Evolutionary conservation across 1,140 invertebrate species (phyloP).

Genomic region (Akabosia matsudoensis): DNA sequence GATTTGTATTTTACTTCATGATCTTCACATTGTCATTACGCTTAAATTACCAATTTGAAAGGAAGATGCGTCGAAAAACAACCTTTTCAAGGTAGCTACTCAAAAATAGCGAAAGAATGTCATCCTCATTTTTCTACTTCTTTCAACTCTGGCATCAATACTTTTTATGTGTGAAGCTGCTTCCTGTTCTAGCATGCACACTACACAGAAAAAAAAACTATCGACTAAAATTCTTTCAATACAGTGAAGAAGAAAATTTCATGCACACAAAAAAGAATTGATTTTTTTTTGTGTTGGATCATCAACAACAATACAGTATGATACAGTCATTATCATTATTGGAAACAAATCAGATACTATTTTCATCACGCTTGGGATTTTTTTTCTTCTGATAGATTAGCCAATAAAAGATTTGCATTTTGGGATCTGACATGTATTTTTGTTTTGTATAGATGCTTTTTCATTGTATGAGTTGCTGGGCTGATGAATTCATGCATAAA

Average conservation of each 20-base stretch:
- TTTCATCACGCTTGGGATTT: not conserved
- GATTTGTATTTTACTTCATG: not conserved
- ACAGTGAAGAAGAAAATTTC: too few relatives aligned
- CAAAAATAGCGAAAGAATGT: not conserved
- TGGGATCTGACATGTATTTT: too few relatives aligned
- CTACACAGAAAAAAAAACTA: too few relatives aligned
- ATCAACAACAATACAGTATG: not conserved
- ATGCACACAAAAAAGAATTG: not conserved
- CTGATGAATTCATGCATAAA: not conserved
- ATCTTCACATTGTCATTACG: conserved; percentile 7
- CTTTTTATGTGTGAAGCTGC: too few relatives aligned
- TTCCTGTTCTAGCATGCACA: too few relatives aligned
- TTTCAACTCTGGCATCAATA: too few relatives aligned
- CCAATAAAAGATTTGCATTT: too few relatives aligned
- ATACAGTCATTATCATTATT: conserved; percentile 5
- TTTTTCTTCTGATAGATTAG: too few relatives aligned
- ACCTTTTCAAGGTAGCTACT: conserved; percentile 6
- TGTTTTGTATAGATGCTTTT: too few relatives aligned
- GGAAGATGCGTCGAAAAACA: not conserved
- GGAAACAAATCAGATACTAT: conserved; percentile 8
- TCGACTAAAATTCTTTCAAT: too few relatives aligned
- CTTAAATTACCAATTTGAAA: not conserved
- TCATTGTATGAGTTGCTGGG: too few relatives aligned
- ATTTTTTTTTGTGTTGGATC: not conserved
- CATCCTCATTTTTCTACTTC: not conserved